Conservation (phyloP, 1,140 invertebrate genomes). For the Homarus americanus region DNA sequence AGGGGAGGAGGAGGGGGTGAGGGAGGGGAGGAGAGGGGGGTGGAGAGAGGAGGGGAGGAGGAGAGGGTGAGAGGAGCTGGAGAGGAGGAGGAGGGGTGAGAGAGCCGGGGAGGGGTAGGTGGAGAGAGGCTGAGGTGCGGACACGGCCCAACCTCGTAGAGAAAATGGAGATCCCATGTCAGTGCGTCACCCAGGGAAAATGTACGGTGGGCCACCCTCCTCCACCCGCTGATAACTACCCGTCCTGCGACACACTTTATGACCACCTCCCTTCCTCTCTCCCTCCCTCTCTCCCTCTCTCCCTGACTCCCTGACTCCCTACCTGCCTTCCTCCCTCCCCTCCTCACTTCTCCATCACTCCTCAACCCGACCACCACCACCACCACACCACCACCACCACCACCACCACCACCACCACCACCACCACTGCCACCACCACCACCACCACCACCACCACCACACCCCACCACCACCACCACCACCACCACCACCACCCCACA, state of each 20-base stretch:
- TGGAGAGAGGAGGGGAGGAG: neutral
- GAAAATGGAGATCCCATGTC: constrained; percentile 28
- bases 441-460: neutral
- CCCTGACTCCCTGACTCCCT: neutral
- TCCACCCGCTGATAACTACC: too few relatives aligned
- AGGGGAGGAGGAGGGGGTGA: neutral
- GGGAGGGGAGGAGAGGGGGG: neutral
- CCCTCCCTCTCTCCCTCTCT: too few relatives aligned
- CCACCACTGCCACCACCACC: neutral
- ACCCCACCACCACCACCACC: too few relatives aligned
- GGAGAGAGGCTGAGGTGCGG: neutral
- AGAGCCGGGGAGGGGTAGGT: neutral
- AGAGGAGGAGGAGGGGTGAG: neutral
- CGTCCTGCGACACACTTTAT: too few relatives aligned
- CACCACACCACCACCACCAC: neutral
- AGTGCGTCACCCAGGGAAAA: constrained; percentile 33
- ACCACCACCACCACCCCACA: too few relatives aligned
- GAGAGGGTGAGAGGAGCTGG: neutral
- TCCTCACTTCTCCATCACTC: neutral
- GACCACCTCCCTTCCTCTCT: too few relatives aligned
- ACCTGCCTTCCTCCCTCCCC: neutral
- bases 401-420: neutral
- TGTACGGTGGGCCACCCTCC: neutral
- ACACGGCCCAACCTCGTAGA: neutral
- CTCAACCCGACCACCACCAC: neutral